Conservation (phyloP, 2,888 invertebrate species). For the Amphimallon solstitiale region DNA sequence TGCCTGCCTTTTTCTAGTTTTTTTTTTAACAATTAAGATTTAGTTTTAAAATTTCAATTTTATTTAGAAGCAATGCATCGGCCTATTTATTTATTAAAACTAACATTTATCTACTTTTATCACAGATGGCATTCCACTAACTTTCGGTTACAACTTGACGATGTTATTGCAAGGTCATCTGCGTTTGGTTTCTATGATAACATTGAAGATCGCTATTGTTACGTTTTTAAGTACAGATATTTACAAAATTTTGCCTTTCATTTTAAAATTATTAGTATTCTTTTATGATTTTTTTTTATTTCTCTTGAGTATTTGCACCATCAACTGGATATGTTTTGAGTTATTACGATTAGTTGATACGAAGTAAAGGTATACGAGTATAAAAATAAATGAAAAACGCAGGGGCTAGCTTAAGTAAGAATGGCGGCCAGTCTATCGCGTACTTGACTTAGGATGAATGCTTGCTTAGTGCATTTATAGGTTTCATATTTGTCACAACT, state of each 20-base stretch:
- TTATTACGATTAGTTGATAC: constrained; percentile 46
- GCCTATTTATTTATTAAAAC: constrained; percentile 44
- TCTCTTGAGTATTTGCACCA: constrained; percentile 57
- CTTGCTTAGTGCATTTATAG: constrained; percentile 7
- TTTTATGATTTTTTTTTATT: constrained; percentile 54
- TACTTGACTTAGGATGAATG: constrained; percentile 11
- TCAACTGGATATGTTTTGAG: constrained; percentile 62
- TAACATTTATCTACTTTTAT: constrained; percentile 49
- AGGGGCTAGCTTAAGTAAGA: constrained; percentile 55
- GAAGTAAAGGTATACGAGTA: constrained; percentile 43
- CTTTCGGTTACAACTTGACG: background rate
- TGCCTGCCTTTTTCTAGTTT: constrained; percentile 47
- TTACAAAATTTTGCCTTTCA: constrained; percentile 52
- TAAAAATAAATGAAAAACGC: constrained; percentile 41
- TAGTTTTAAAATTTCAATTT: constrained; percentile 44
- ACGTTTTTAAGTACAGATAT: constrained; percentile 45
- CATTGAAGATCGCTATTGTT: constrained; percentile 50
- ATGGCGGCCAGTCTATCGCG: constrained; percentile 48
- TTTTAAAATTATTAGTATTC: constrained; percentile 53
- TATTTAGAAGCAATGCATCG: constrained; percentile 49
- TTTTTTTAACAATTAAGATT: constrained; percentile 20
- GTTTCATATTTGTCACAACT: constrained; percentile 38
- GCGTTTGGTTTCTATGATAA: constrained; percentile 43
- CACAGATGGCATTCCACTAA: constrained; percentile 39
- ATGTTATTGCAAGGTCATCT: constrained; percentile 32